phyloP scores from a whole-genome alignment of 2,113 vertebrate species.

The Pyrgilauda ruficollis region DNA sequence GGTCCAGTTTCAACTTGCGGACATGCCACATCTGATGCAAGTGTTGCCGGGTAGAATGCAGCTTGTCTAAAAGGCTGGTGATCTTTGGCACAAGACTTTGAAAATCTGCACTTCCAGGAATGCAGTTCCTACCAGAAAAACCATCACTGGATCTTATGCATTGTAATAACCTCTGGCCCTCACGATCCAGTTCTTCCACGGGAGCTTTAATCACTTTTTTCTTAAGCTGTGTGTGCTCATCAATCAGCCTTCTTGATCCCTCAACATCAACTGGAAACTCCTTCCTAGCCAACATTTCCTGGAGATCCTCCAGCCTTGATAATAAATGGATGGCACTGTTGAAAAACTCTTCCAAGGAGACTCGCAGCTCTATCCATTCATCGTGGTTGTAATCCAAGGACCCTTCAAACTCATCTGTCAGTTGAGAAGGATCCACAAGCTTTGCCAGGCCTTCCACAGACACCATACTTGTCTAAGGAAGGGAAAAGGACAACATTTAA shows the following conservation, averaged over 20 bases:
- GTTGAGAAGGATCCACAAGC: constrained; percentile 95
- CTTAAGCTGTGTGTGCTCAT: constrained; percentile 95
- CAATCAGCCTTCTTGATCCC: constrained; percentile 91
- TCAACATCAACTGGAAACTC: constrained; percentile 97
- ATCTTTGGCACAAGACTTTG: constrained; percentile 98
- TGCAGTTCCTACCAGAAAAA: constrained; percentile 93
- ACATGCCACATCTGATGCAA: constrained; percentile 98
- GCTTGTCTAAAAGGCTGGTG: constrained; percentile 95
- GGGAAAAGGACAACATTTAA: background rate
- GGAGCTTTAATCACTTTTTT: constrained; percentile 98
- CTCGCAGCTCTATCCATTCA: constrained; percentile 94
- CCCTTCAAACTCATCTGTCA: constrained; percentile 96
- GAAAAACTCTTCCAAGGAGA: constrained; percentile 96
- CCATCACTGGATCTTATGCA: constrained; percentile 94
- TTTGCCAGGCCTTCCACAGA: constrained; percentile 96
- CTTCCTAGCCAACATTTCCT: constrained; percentile 93
- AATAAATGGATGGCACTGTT: constrained; percentile 92
- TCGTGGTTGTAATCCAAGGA: constrained; percentile 97
- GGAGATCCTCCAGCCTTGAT: constrained; percentile 92
- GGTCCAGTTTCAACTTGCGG: constrained; percentile 95
- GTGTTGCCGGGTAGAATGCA: constrained; percentile 95
- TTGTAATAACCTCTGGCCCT: constrained; percentile 93
- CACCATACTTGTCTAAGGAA: constrained; percentile 92
- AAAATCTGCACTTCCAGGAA: constrained; percentile 96
- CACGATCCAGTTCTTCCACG: constrained; percentile 94